A percentile compares a stretch with the other conserved stretches of the same genome.
Evolutionary conservation across 2,797 vertebrate genomes (phyloP).

Genomic region (Siniperca obscura): DNA sequence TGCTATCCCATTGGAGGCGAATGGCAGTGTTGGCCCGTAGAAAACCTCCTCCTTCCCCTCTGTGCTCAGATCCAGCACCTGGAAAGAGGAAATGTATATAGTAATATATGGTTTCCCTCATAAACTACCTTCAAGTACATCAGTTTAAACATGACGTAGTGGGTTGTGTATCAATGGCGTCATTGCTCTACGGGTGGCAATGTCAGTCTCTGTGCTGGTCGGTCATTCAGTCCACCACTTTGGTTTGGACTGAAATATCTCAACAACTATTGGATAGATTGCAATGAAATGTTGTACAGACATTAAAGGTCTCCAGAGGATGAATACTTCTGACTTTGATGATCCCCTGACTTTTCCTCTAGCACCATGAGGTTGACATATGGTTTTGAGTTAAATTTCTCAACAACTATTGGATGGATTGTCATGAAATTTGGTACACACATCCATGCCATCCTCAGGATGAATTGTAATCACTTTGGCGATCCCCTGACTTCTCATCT

Average conservation of each 20-base stretch:
- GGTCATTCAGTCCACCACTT: neutral
- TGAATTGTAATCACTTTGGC: neutral
- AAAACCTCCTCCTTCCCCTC: conserved; percentile 98
- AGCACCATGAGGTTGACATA: too few species aligned
- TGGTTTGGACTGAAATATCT: neutral
- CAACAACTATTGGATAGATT: too few species aligned
- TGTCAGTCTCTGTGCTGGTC: too few species aligned
- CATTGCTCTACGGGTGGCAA: too few species aligned
- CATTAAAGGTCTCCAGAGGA: neutral
- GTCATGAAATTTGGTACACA: neutral
- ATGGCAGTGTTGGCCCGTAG: conserved; percentile 95
- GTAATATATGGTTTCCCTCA: neutral
- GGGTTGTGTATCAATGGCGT: neutral
- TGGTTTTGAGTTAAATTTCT: too few species aligned
- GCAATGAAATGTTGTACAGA: neutral
- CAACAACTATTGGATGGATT: too few species aligned
- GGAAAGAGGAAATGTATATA: conserved; percentile 21
- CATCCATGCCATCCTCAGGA: neutral
- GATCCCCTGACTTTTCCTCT: too few species aligned
- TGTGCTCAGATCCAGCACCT: conserved; percentile 95
- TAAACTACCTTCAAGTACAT: neutral
- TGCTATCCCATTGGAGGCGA: conserved; percentile 96
- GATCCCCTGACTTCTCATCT: too few species aligned
- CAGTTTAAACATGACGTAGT: neutral
- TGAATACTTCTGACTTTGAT: neutral